phyloP scores from a whole-genome alignment of 2,797 vertebrate genomes.

The Spheniscus humboldti region DNA sequence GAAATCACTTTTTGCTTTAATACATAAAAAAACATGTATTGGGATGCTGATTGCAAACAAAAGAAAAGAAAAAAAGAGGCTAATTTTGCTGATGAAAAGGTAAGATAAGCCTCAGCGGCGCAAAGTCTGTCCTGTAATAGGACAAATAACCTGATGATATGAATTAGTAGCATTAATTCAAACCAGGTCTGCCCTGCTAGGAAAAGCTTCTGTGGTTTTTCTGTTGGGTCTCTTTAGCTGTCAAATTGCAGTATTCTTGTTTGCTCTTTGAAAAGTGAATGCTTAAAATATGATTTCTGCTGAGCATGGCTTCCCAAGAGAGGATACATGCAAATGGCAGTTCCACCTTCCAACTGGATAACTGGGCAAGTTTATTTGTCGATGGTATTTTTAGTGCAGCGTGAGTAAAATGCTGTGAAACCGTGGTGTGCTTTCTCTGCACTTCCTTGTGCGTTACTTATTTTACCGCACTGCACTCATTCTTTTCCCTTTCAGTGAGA shows the following conservation, averaged over 20 bases:
- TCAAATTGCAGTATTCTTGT: background rate
- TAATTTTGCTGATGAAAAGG: background rate
- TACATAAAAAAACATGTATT: background rate
- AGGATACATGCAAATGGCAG: background rate
- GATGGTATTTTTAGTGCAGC: background rate
- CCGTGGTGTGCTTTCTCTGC: fast-evolving
- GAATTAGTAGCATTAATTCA: background rate
- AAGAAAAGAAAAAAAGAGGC: background rate
- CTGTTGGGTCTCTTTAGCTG: background rate
- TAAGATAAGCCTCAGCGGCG: background rate
- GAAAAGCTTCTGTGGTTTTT: background rate
- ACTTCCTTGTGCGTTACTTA: background rate
- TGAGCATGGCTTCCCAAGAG: background rate
- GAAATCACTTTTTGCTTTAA: background rate
- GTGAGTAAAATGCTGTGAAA: background rate
- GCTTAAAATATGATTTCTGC: background rate
- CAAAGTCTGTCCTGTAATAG: background rate
- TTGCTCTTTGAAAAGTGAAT: background rate
- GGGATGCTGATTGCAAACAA: background rate
- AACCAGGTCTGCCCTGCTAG: background rate
- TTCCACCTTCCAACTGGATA: background rate
- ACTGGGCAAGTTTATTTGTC: background rate
- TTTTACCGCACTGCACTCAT: background rate
- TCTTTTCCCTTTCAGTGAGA: background rate
- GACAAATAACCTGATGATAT: background rate